Percentiles rank a stretch among this genome's conserved stretches.
Conservation (phyloP, 2,797 vertebrate genomes). For the Malacoraja senta region DNA sequence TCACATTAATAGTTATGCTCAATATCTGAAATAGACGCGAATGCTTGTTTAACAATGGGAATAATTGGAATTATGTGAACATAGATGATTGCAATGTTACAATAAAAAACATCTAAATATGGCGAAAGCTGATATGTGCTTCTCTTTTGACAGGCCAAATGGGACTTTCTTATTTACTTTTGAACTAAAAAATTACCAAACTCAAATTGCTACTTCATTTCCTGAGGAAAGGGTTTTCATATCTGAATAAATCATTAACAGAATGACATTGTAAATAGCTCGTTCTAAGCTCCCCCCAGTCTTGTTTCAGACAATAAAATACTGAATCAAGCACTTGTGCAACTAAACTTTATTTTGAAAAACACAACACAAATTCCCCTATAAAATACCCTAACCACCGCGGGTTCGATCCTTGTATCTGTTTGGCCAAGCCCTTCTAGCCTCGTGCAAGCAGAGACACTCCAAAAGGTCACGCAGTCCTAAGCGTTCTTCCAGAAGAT, state of each 20-base stretch:
- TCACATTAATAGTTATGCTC: not conserved
- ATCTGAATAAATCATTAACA: not conserved
- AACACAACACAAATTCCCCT: too few relatives aligned
- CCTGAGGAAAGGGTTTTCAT: not conserved
- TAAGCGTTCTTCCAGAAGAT: too few relatives aligned
- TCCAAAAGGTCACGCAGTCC: too few relatives aligned
- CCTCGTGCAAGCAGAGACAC: too few relatives aligned
- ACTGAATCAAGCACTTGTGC: too few relatives aligned
- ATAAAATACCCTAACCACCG: too few relatives aligned
- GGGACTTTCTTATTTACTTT: not conserved
- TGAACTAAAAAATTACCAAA: not conserved
- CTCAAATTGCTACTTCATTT: not conserved
- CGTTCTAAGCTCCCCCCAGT: too few relatives aligned
- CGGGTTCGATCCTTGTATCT: too few relatives aligned
- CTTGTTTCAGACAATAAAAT: too few relatives aligned
- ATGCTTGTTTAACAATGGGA: conserved; percentile 10
- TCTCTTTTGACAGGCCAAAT: not conserved
- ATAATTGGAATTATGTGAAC: conserved; percentile 5
- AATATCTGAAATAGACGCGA: not conserved
- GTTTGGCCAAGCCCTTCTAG: too few relatives aligned
- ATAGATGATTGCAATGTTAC: not conserved
- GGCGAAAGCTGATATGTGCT: not conserved
- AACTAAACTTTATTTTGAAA: too few relatives aligned
- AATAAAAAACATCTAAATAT: not conserved
- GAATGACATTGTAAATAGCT: not conserved